These are phyloP conservation scores for Acipenser oxyrinchus DNA, from an alignment of 2,797 vertebrate genomes.

Conservation along the genomic window DNA sequence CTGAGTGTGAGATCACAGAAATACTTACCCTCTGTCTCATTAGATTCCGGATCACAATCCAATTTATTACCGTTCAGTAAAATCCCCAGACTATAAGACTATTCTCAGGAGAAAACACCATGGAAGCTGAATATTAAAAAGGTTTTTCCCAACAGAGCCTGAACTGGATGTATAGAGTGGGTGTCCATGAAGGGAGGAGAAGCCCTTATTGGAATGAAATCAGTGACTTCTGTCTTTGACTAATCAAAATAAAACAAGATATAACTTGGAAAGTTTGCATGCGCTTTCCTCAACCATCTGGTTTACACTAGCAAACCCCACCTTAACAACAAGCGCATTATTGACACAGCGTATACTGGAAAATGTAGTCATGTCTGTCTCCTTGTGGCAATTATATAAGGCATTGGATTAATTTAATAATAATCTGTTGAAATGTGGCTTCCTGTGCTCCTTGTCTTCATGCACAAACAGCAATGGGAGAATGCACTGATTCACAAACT, in stretches of 20 bases:
- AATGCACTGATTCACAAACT: background rate
- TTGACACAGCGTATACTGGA: slow-evolving; percentile 23
- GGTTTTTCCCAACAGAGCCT: slow-evolving; percentile 1
- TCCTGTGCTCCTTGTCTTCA: slow-evolving; percentile 13
- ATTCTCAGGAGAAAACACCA: too few species aligned
- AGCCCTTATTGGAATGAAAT: slow-evolving; percentile 19
- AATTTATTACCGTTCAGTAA: too few species aligned
- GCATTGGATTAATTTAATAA: slow-evolving; percentile 37
- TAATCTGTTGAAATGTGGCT: slow-evolving; percentile 39
- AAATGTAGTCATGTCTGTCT: slow-evolving; percentile 33
- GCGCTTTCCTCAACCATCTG: slow-evolving; percentile 12
- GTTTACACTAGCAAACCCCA: slow-evolving; percentile 20
- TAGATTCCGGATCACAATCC: too few species aligned
- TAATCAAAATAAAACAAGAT: slow-evolving; percentile 14
- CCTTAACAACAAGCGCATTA: slow-evolving; percentile 21
- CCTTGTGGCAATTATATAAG: slow-evolving; percentile 23
- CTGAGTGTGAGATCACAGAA: too few species aligned
- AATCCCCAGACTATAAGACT: too few species aligned
- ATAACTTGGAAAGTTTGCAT: slow-evolving; percentile 21
- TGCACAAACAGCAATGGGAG: background rate
- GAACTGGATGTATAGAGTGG: slow-evolving; percentile 10
- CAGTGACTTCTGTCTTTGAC: background rate
- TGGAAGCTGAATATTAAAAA: slow-evolving; percentile 10
- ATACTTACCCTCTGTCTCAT: too few species aligned
- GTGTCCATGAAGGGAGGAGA: slow-evolving; percentile 9